phyloP scores from a whole-genome alignment of 2,113 vertebrate genomes.

The Hystrix cristata region DNA sequence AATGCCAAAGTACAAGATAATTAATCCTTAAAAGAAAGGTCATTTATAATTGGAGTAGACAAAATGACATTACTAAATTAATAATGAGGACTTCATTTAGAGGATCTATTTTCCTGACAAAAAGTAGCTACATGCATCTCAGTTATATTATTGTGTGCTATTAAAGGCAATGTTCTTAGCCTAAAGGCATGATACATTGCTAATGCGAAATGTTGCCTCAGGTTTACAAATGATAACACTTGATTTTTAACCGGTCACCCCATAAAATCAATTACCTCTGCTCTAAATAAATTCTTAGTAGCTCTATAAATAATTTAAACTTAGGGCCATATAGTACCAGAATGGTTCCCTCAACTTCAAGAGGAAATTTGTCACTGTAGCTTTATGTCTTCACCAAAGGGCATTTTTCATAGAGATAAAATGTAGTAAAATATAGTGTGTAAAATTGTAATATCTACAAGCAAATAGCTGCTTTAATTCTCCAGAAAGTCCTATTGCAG shows the following conservation, averaged over 20 bases:
- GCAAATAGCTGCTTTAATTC: slow-evolving; percentile 69
- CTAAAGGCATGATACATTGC: slow-evolving; percentile 68
- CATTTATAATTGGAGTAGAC: slow-evolving; percentile 77
- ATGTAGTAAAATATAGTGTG: slow-evolving; percentile 72
- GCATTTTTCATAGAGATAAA: slow-evolving; percentile 80
- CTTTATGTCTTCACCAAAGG: slow-evolving; percentile 81
- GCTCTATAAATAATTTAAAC: slow-evolving; percentile 86
- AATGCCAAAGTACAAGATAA: slow-evolving; percentile 76
- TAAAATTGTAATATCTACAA: slow-evolving; percentile 61
- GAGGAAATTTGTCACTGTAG: slow-evolving; percentile 81
- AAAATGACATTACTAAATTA: slow-evolving; percentile 75
- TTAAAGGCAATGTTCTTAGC: slow-evolving; percentile 71
- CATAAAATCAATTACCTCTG: slow-evolving; percentile 86
- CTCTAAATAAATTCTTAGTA: slow-evolving; percentile 83
- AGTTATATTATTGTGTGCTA: slow-evolving; percentile 38
- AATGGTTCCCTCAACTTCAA: slow-evolving; percentile 80
- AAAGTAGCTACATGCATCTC: slow-evolving; percentile 8
- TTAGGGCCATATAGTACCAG: slow-evolving; percentile 58
- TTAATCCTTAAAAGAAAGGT: slow-evolving; percentile 77
- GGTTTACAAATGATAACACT: slow-evolving; percentile 79
- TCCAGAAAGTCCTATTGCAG: slow-evolving; percentile 39
- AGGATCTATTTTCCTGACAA: slow-evolving; percentile 67
- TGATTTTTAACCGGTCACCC: slow-evolving; percentile 80
- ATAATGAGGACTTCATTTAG: slow-evolving; percentile 42
- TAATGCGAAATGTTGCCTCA: slow-evolving; percentile 72